Evolutionary conservation across 2,113 vertebrate genomes (phyloP).

Genomic region (Dipodomys spectabilis): DNA sequence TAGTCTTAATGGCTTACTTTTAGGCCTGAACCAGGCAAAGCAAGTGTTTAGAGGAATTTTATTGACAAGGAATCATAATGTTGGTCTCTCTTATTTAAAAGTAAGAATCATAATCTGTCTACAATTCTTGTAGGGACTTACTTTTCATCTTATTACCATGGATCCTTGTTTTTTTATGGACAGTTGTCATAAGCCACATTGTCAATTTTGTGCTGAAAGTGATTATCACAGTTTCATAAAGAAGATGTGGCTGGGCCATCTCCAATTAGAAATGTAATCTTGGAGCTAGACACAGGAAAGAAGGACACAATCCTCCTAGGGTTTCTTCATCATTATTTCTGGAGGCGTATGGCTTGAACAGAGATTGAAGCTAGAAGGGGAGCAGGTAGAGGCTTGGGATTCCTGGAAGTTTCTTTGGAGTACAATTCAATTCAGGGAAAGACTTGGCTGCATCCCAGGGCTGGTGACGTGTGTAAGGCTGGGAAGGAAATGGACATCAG

Average conservation of each 20-base stretch:
- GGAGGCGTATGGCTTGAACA: background rate
- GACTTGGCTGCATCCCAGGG: background rate
- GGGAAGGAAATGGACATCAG: background rate
- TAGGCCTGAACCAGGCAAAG: constrained; percentile 5
- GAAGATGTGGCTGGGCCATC: background rate
- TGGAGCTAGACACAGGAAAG: background rate
- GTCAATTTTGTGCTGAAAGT: background rate
- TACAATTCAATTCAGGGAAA: background rate
- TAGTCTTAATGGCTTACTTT: constrained; percentile 29
- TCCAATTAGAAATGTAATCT: background rate
- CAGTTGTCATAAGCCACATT: background rate
- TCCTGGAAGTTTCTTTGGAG: constrained; percentile 1
- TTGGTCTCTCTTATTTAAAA: constrained; percentile 53
- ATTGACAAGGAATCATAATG: background rate
- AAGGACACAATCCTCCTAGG: background rate
- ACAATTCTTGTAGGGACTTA: background rate
- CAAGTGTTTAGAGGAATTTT: constrained; percentile 52
- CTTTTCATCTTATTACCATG: background rate
- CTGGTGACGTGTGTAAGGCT: background rate
- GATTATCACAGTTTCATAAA: background rate
- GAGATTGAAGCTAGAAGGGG: background rate
- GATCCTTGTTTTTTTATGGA: constrained; percentile 27
- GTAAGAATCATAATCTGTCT: background rate
- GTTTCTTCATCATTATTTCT: background rate
- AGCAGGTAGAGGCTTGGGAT: background rate